Evolutionary conservation across 2,113 vertebrate genomes (phyloP).

Genomic region (Butorides virescens): DNA sequence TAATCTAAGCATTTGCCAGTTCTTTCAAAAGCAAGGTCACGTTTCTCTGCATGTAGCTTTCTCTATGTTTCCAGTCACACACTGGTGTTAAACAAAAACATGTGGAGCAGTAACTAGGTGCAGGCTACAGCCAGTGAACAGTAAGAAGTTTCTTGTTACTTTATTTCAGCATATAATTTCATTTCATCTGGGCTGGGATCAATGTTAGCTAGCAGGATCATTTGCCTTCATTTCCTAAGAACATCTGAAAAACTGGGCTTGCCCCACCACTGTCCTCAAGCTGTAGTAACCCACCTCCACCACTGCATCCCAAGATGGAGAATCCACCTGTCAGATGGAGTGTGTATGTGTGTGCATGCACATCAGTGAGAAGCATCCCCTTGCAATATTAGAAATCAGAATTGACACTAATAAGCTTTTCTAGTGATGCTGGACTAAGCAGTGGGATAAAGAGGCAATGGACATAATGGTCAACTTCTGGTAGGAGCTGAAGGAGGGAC

Average conservation of each 20-base stretch:
- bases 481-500: not conserved
- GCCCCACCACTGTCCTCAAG: not conserved
- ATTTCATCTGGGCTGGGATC: not conserved
- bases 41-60: not conserved
- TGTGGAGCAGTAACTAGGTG: not conserved
- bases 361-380: not conserved
- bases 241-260: not conserved
- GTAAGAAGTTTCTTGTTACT: not conserved
- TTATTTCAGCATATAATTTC: not conserved
- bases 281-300: not conserved
- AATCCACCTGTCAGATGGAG: not conserved
- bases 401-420: not conserved
- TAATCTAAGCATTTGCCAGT: not conserved
- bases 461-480: not conserved
- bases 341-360: not conserved
- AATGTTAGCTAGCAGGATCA: not conserved
- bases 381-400: not conserved
- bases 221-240: not conserved
- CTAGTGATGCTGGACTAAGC: not conserved
- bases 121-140: not conserved
- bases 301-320: not conserved
- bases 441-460: not conserved
- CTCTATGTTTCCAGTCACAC: not conserved
- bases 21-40: not conserved
- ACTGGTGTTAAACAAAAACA: not conserved